Conservation (phyloP, 2,113 vertebrate species). For the Ranitomeya variabilis region DNA sequence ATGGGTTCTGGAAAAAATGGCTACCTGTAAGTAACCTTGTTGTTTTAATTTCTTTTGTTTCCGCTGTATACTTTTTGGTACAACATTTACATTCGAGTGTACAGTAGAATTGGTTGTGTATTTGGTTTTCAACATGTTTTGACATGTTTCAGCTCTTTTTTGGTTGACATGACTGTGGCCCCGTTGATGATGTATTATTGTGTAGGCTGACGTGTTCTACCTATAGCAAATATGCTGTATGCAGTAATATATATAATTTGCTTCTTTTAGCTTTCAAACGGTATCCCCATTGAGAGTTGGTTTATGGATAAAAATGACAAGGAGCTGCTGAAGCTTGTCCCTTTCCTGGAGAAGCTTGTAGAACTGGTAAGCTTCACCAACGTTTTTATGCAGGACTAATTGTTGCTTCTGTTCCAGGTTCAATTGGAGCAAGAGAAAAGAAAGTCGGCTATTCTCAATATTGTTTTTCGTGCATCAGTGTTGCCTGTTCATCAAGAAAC, state of each 20-base stretch:
- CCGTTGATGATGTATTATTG: too few species aligned
- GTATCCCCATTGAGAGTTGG: constrained; percentile 99
- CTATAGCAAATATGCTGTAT: not conserved
- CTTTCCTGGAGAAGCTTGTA: constrained; percentile 98
- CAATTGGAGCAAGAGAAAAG: too few species aligned
- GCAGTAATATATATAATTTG: too few species aligned
- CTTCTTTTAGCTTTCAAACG: constrained; percentile 88
- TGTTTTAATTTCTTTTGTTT: too few species aligned
- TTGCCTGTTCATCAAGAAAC: not conserved
- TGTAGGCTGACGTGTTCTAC: not conserved
- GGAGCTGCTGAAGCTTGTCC: constrained; percentile 97
- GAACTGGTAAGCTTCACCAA: constrained; percentile 83
- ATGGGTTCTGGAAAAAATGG: too few species aligned
- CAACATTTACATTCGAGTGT: too few species aligned
- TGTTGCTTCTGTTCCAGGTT: too few species aligned
- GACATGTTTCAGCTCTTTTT: too few species aligned
- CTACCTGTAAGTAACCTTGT: too few species aligned
- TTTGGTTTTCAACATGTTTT: not conserved
- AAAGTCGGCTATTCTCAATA: too few species aligned
- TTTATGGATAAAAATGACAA: constrained; percentile 99
- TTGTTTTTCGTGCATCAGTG: not conserved
- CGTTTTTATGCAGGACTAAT: not conserved
- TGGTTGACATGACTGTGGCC: too few species aligned
- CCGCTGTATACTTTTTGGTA: too few species aligned
- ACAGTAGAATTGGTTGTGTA: not conserved